Evolutionary conservation across 2,888 invertebrate genomes (phyloP), one percentile per base, ranked within the genome.

Genomic region (Phaedon cochleariae): DNA sequence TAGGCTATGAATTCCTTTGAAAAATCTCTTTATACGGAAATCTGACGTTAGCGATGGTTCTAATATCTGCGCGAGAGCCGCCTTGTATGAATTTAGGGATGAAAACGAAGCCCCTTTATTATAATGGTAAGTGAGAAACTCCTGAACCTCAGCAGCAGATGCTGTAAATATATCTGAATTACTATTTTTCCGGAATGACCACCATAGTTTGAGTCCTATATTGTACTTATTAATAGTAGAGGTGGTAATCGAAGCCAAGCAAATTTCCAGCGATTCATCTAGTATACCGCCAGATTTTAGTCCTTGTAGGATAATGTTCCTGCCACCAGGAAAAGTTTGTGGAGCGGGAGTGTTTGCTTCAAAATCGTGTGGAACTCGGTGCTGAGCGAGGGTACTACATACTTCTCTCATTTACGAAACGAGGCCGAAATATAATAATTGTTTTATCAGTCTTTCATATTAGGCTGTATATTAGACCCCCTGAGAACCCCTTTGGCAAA

Each of bases 11-110:
- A 59, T 34, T 9, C 64, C 55, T 37, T 64, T 67, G 22, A 67
- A 67, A 54, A 67, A 60, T 29, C 60, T 49, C 12, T 9, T 41
- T 6, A 67, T 48, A 7, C 60, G 18, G 6, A 34, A 17, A 31
- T 64, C 57, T 2, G 59, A 10, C 22, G 49, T 37, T 29, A 67
- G 7, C 15, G 59, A 26, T 18, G 64, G 15, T 18, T 17, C 52
- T 26, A 60, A 20, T 4, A 59, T 34, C 17, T 51, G 46, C 18
- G n/a, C 9, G 9, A 66, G 45, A 4, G 63, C 66, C 21, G 66
- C 58, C 20, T 63, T 51, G 37, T 55, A 59, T n/a, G 58, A 37
- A 48, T 63, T 66, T 4, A 63, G 54, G 0, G 66, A 58, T 4
- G 45, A 41, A 9, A 34, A 64, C 1, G 63, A 65, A 12, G 22